Evolutionary conservation across 2,113 vertebrate genomes (phyloP), one percentile per base, ranked within the genome.

Genomic region (Charina bottae): DNA sequence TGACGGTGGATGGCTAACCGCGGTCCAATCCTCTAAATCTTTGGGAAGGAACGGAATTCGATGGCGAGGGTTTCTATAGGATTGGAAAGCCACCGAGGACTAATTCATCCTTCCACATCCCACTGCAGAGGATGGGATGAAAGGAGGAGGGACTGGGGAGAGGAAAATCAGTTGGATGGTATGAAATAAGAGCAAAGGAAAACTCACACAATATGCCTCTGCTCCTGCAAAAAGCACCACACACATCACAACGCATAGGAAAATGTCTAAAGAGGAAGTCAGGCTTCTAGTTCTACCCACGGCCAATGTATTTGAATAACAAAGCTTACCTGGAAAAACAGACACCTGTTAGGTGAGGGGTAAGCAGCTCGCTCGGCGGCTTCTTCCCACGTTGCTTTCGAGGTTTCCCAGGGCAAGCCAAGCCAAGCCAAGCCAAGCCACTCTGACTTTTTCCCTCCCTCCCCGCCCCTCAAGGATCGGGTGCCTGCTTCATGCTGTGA

Each of bases 271-370:
- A 72, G 55, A 59, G 9, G 8, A 23, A 58, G 46, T 6, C 53
- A 87, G 42, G 55, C 13, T 62, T 26, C 37, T 11, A 8, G 15
- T 42, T 87, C 15, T 84, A 60, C 21, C 33, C 85, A 23, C 24
- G 46, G 58, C 62, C 85, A 5, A 88, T 54, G 37, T n/a, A 46
- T 42, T 19, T 28, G 92, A 88, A 64, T 64, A 49, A n/a, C 49
- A 33, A 56, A 26, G 88, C 85, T 88, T 93, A 93, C 92, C 92
- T 88, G 60, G 72, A 33, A n/a, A 90, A 55, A 59, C 58, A 78
- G 85, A 88, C 85, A 93, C 89, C 92, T 88, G 92, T 91, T 91
- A 90, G 53, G 72, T 33, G 24, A 37, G 13, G n/a, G 72, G 12
- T 15, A 84, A n/a, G 89, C 46, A 7, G 37, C 1, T 64, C 85